These are phyloP conservation scores for Callitettix versicolor DNA, from an alignment of 1,140 invertebrate species.

Conservation along the genomic window DNA sequence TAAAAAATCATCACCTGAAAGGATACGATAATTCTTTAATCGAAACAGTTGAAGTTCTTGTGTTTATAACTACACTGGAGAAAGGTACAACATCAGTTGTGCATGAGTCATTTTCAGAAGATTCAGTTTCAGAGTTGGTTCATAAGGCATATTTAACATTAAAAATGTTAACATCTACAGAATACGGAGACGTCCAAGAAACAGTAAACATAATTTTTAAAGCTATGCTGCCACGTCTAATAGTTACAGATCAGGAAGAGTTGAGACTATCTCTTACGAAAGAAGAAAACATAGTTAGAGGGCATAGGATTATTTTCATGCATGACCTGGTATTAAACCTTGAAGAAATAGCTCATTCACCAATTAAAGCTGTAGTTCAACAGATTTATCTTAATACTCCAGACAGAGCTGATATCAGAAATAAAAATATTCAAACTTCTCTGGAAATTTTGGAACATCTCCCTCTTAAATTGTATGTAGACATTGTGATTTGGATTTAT, in stretches of 20 bases:
- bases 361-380: slow-evolving; percentile 41
- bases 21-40: slow-evolving; percentile 38
- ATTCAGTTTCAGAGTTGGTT: slow-evolving; percentile 31
- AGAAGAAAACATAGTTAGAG: slow-evolving; percentile 33
- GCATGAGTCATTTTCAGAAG: slow-evolving; percentile 19
- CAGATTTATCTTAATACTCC: slow-evolving; percentile 44
- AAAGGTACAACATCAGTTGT: slow-evolving; percentile 29
- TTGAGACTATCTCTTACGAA: slow-evolving; percentile 31
- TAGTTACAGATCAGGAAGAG: slow-evolving; percentile 34
- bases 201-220: slow-evolving; percentile 39
- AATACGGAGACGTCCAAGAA: slow-evolving; percentile 37
- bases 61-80: slow-evolving; percentile 38
- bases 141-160: slow-evolving; percentile 39
- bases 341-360: slow-evolving; percentile 31
- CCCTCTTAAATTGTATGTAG: slow-evolving; percentile 28
- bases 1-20: slow-evolving; percentile 38
- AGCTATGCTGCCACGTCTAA: slow-evolving; percentile 37
- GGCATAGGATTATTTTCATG: slow-evolving; percentile 41
- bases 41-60: slow-evolving; percentile 36
- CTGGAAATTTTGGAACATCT: slow-evolving; percentile 38
- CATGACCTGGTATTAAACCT: slow-evolving; percentile 34
- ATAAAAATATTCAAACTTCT: slow-evolving; percentile 39
- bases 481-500: slow-evolving; percentile 40
- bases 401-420: slow-evolving; percentile 44
- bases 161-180: slow-evolving; percentile 34